These are phyloP conservation scores for Alaudala cheleensis DNA, from an alignment of 2,113 vertebrate species.

Conservation along the genomic window DNA sequence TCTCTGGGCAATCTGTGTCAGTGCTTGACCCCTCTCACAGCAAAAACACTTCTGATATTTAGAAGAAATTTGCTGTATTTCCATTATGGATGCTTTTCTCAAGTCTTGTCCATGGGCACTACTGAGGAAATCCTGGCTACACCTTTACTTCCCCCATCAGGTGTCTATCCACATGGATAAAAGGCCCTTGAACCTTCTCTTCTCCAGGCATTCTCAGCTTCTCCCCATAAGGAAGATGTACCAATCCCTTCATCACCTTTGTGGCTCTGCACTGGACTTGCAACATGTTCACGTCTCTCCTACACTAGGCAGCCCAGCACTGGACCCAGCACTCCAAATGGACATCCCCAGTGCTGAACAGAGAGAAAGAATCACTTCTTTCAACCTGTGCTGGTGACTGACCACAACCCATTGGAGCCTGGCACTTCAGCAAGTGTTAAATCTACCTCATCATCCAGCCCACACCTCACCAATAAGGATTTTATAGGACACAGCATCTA, in stretches of 20 bases:
- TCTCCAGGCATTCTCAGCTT: neutral
- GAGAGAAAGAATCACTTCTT: neutral
- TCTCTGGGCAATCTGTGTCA: neutral
- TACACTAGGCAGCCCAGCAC: neutral
- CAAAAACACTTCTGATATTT: neutral
- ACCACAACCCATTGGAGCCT: neutral
- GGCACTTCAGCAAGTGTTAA: neutral
- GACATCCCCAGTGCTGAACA: neutral
- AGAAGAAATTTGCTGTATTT: neutral
- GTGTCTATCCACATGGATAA: neutral
- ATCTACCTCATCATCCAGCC: neutral
- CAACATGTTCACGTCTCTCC: neutral
- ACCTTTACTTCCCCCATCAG: neutral
- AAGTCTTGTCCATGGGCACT: neutral
- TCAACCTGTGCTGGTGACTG: neutral
- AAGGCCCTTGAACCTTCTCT: neutral
- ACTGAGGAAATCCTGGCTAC: neutral
- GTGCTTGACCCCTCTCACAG: neutral
- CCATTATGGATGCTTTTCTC: neutral
- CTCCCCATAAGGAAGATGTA: neutral
- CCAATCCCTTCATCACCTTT: neutral
- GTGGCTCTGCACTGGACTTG: neutral
- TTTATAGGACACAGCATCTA: neutral
- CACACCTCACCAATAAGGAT: neutral
- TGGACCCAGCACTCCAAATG: neutral